Conservation (phyloP, 2,113 vertebrate genomes). For the Calypte anna region DNA sequence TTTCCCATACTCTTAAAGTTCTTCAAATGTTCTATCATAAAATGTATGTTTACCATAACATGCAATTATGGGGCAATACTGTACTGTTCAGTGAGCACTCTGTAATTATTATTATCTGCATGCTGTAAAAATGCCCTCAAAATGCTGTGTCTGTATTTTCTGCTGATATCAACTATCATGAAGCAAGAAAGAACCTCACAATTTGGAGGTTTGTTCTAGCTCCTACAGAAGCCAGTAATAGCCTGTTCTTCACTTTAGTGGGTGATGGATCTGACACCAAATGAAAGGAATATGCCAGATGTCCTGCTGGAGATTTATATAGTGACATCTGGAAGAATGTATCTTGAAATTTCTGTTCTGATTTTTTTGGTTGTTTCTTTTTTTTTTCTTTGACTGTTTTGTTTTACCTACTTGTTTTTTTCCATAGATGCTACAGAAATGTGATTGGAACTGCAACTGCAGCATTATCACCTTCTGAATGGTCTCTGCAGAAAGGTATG, state of each 20-base stretch:
- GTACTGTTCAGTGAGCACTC: fast-evolving
- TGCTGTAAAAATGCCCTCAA: neutral
- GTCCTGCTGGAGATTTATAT: neutral
- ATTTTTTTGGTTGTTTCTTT: no score
- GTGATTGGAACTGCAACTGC: neutral
- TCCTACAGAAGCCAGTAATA: neutral
- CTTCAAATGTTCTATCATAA: neutral
- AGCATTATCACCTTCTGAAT: conserved; percentile 26
- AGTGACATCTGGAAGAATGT: neutral
- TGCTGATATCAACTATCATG: neutral
- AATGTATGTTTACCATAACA: neutral
- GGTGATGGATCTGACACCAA: neutral
- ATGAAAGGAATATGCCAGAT: neutral
- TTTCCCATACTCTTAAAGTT: neutral
- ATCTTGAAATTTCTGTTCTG: neutral
- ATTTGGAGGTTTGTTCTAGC: neutral
- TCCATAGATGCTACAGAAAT: neutral
- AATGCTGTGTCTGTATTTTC: neutral
- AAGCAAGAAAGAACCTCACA: neutral
- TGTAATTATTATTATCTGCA: neutral
- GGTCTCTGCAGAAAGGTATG: conserved; percentile 31
- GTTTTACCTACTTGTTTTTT: neutral
- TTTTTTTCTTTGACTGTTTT: neutral
- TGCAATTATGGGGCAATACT: neutral
- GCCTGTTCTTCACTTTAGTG: neutral